Conservation (phyloP, 2,888 invertebrate genomes). For the Noctua janthina region DNA sequence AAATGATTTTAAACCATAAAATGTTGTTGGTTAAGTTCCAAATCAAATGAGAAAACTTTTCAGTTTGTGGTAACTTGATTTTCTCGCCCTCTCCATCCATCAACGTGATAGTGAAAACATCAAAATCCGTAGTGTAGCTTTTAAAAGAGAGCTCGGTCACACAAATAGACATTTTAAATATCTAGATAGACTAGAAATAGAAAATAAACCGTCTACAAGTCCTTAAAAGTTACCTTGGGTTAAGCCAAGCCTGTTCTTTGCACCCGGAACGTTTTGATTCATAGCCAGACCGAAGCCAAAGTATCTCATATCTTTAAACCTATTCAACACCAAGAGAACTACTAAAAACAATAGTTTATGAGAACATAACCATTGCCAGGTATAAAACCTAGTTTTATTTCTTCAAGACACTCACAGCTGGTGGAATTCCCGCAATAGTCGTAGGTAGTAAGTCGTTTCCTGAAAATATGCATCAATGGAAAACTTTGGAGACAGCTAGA, state of each 20-base stretch:
- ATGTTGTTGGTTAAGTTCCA: too few species aligned
- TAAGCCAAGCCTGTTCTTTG: constrained; percentile 5
- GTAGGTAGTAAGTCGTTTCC: constrained; percentile 1
- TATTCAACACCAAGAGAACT: neutral
- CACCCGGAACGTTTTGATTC: constrained; percentile 38
- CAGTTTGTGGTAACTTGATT: too few species aligned
- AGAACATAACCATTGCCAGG: constrained; percentile 13
- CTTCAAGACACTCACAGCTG: constrained; percentile 21
- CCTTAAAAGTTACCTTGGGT: neutral
- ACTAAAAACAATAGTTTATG: constrained; percentile 40
- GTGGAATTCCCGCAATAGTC: constrained; percentile 7
- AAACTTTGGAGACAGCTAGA: neutral
- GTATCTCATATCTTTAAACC: neutral
- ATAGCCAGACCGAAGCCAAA: constrained; percentile 2
- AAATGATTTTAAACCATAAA: too few species aligned
- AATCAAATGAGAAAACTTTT: too few species aligned
- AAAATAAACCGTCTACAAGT: neutral
- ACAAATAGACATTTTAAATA: too few species aligned
- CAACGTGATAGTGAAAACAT: neutral
- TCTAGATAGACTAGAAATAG: too few species aligned
- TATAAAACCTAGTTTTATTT: constrained; percentile 1
- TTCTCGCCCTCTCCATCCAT: too few species aligned
- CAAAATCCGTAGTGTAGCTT: neutral
- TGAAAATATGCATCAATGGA: constrained; percentile 6
- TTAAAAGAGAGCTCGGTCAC: neutral